Conservation (phyloP, 1,140 invertebrate species). For the Drosophila teissieri region DNA sequence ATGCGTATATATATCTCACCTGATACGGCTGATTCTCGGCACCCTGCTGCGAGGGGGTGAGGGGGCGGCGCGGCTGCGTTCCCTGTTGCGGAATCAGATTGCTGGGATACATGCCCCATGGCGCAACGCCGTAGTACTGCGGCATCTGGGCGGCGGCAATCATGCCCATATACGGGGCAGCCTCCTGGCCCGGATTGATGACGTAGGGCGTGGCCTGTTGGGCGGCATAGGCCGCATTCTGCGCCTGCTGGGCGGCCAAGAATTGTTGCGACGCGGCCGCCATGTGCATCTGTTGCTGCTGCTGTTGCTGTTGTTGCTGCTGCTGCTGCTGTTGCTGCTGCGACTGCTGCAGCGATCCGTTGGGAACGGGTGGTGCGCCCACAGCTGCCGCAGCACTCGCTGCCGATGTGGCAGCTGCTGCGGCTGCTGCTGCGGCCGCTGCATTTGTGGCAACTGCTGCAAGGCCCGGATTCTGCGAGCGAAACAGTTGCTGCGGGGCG, state of each 20-base stretch:
- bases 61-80: constrained; percentile 89
- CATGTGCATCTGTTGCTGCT: constrained; percentile 87
- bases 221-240: constrained; percentile 85
- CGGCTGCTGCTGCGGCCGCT: constrained; percentile 88
- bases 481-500: constrained; percentile 90
- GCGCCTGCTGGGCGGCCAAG: constrained; percentile 83
- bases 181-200: constrained; percentile 90
- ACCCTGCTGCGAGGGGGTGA: constrained; percentile 90
- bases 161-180: constrained; percentile 86
- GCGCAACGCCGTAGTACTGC: constrained; percentile 92
- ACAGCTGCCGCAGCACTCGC: constrained; percentile 89
- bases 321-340: constrained; percentile 86
- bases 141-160: constrained; percentile 90
- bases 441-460: constrained; percentile 88
- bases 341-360: constrained; percentile 81
- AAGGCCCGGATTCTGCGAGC: constrained; percentile 90
- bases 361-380: constrained; percentile 80
- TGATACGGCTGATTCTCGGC: constrained; percentile 86
- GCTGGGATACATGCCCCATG: constrained; percentile 93
- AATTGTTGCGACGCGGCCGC: constrained; percentile 86
- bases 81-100: constrained; percentile 90
- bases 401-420: constrained; percentile 87
- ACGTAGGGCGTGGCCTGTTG: constrained; percentile 93
- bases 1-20: constrained; percentile 55
- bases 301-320: constrained; percentile 82